Evolutionary conservation across 2,888 invertebrate genomes (phyloP).

Genomic region (Spodoptera picta): DNA sequence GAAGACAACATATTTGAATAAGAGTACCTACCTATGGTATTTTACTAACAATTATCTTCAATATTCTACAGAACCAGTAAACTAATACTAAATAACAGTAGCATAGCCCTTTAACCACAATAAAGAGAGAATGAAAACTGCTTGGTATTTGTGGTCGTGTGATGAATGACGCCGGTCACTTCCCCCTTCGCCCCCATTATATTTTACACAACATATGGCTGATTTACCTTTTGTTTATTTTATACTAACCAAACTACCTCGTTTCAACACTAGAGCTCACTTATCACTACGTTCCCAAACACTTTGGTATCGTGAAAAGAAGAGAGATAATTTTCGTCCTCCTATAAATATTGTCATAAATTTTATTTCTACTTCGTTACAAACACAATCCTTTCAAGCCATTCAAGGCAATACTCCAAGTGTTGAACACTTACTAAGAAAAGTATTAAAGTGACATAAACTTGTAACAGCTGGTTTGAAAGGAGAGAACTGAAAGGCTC

Average conservation of each 20-base stretch:
- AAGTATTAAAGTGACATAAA: conserved; percentile 62
- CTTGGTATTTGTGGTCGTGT: conserved; percentile 74
- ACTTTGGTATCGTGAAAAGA: no score
- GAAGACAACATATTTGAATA: no score
- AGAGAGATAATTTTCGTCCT: no score
- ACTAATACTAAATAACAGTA: conserved; percentile 40
- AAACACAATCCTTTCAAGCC: conserved; percentile 4
- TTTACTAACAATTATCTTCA: neutral
- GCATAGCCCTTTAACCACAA: conserved; percentile 60
- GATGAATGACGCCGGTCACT: conserved; percentile 83
- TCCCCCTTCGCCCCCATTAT: conserved; percentile 74
- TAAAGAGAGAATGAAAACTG: conserved; percentile 75
- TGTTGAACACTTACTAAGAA: conserved; percentile 45
- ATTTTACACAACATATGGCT: conserved; percentile 82
- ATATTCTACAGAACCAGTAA: conserved; percentile 44
- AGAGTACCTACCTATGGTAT: no score
- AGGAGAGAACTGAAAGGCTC: conserved; percentile 63
- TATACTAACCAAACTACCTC: conserved; percentile 48
- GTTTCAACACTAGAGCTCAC: neutral
- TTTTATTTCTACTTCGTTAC: no score
- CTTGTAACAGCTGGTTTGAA: conserved; percentile 56
- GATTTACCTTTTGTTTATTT: conserved; percentile 79
- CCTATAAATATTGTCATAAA: no score
- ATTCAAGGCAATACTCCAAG: conserved; percentile 27
- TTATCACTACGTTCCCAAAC: neutral